phyloP scores from a whole-genome alignment of 2,888 invertebrate species.

The Parasteatoda lunata region DNA sequence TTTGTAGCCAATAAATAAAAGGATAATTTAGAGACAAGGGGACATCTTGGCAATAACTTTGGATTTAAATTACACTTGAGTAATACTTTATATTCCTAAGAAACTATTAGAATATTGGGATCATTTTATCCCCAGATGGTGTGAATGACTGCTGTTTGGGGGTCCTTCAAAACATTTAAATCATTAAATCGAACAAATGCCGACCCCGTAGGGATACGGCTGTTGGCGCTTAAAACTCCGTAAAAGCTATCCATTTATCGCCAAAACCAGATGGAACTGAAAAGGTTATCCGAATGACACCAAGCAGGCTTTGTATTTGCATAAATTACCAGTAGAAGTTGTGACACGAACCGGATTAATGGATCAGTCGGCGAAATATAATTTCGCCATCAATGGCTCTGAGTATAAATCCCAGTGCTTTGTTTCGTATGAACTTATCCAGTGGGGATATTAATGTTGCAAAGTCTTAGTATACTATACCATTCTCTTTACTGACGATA shows the following conservation, averaged over 20 bases:
- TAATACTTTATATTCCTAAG: no score
- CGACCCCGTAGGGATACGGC: neutral
- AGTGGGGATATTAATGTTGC: no score
- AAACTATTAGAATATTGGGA: neutral
- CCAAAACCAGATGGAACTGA: conserved; percentile 38
- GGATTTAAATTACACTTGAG: no score
- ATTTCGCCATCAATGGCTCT: conserved; percentile 20
- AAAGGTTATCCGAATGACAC: conserved; percentile 39
- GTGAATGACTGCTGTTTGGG: conserved; percentile 6
- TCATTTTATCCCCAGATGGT: conserved; percentile 17
- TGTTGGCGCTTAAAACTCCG: conserved; percentile 20
- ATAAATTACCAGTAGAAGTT: conserved; percentile 45
- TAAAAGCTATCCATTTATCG: conserved; percentile 27
- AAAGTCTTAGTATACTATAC: no score
- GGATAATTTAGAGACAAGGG: no score
- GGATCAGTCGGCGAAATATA: conserved; percentile 24
- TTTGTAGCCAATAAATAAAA: no score
- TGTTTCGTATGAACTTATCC: neutral
- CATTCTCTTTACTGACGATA: no score
- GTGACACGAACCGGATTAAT: conserved; percentile 26
- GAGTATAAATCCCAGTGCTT: neutral
- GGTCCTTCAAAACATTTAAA: conserved; percentile 8
- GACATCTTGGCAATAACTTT: no score
- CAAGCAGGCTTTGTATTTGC: conserved; percentile 22
- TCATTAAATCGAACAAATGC: conserved; percentile 50